Conservation (phyloP, 1,140 invertebrate species). For the Bilobella aurantiaca region DNA sequence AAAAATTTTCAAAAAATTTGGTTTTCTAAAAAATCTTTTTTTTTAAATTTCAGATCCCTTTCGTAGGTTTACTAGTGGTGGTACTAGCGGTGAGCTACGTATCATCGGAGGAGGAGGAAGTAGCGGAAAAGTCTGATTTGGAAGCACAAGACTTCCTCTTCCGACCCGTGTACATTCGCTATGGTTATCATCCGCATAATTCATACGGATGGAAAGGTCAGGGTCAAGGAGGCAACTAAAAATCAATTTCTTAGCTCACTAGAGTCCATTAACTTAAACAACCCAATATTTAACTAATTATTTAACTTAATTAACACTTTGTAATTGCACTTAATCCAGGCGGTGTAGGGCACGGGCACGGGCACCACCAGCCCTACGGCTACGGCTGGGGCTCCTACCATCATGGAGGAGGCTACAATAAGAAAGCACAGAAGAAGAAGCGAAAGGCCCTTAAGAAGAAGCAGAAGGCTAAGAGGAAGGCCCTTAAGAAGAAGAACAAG, state of each 20-base stretch:
- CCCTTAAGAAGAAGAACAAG: constrained; percentile 5
- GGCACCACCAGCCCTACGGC: constrained; percentile 22
- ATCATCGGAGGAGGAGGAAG: constrained; percentile 23
- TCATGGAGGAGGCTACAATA: constrained; percentile 20
- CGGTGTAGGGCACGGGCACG: constrained; percentile 2
- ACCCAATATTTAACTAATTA: not conserved
- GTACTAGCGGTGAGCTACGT: constrained; percentile 19
- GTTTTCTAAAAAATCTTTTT: too few relatives aligned
- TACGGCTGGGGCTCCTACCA: constrained; percentile 36
- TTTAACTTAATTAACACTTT: not conserved
- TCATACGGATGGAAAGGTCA: constrained; percentile 31
- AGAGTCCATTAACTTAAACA: not conserved
- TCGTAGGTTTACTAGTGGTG: constrained; percentile 6
- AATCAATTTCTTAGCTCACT: not conserved
- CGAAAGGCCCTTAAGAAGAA: constrained; percentile 21
- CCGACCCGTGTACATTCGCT: constrained; percentile 35
- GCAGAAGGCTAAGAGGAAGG: constrained; percentile 23
- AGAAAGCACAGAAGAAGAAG: constrained; percentile 29
- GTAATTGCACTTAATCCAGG: not conserved
- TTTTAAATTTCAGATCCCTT: constrained; percentile 6
- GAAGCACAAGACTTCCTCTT: constrained; percentile 34
- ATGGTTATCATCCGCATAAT: constrained; percentile 34
- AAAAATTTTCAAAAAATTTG: not conserved
- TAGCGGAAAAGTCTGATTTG: constrained; percentile 31
- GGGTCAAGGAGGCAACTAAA: not conserved